A percentile compares a stretch with the other conserved stretches of the same genome.
Evolutionary conservation across 2,797 vertebrate species (phyloP).

Genomic region (Hemitrygon akajei): DNA sequence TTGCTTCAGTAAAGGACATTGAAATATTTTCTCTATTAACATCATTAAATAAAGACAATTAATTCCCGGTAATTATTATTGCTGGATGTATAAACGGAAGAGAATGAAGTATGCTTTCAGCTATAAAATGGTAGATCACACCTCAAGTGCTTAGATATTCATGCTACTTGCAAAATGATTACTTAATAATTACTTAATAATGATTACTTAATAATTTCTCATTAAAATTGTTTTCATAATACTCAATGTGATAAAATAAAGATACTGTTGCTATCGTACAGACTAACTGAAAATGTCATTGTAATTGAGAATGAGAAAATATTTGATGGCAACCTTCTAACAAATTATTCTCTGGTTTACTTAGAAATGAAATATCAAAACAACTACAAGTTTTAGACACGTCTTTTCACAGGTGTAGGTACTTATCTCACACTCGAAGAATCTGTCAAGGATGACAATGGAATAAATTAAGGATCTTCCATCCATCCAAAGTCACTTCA

Average conservation of each 20-base stretch:
- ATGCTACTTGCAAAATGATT: not conserved
- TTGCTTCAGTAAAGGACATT: not conserved
- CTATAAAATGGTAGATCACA: not conserved
- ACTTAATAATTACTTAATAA: not conserved
- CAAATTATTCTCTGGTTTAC: not conserved
- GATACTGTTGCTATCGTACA: not conserved
- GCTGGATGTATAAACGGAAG: not conserved
- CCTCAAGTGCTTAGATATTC: not conserved
- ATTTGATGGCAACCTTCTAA: not conserved
- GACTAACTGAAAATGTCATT: not conserved
- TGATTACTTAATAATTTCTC: constrained; percentile 10
- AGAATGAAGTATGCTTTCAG: not conserved
- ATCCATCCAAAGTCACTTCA: not conserved
- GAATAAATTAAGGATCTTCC: constrained; percentile 9
- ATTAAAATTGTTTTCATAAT: not conserved
- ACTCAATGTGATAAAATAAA: not conserved
- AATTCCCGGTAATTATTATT: not conserved
- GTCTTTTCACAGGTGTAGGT: not conserved
- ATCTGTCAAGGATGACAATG: constrained; percentile 3
- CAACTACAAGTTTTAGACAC: not conserved
- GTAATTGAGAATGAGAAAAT: constrained; percentile 6
- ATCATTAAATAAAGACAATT: not conserved
- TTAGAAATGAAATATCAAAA: constrained; percentile 20
- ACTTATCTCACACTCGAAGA: not conserved
- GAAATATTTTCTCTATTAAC: not conserved